Conservation (phyloP, 1,140 invertebrate species). For the Sarcophaga peregrina region DNA sequence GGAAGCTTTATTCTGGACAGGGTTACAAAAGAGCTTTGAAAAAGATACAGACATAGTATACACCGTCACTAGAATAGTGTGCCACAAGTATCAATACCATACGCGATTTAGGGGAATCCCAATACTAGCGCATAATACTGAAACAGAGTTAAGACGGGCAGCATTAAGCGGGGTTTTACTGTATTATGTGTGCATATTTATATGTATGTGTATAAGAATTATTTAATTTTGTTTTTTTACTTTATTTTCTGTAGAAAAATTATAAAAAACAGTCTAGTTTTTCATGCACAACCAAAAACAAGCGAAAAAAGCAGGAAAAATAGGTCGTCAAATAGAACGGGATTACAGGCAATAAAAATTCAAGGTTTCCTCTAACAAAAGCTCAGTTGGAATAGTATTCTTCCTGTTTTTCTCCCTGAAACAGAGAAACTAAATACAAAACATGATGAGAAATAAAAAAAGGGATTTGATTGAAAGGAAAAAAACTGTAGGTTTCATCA, state of each 20-base stretch:
- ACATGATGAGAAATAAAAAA: no score
- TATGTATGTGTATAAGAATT: not conserved
- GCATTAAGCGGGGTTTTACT: no score
- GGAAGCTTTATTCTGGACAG: no score
- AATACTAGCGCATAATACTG: no score
- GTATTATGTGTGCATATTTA: not conserved
- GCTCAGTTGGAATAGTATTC: not conserved
- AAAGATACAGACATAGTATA: no score
- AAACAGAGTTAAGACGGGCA: no score
- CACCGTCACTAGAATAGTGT: no score
- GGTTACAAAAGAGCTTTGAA: no score
- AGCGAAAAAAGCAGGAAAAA: not conserved
- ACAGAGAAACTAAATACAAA: no score
- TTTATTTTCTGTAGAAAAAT: not conserved
- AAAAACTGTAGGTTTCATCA: not conserved
- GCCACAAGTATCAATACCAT: no score
- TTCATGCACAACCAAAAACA: not conserved
- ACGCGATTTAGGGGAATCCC: no score
- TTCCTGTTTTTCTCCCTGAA: not conserved
- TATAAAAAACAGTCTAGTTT: slow-evolving; percentile 9
- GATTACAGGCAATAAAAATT: not conserved
- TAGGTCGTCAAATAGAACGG: not conserved
- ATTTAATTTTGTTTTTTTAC: not conserved
- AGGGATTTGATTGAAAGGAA: no score
- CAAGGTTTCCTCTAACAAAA: not conserved